These are phyloP conservation scores for Drosophila carrolli DNA, from an alignment of 1,140 invertebrate species.

Conservation along the genomic window DNA sequence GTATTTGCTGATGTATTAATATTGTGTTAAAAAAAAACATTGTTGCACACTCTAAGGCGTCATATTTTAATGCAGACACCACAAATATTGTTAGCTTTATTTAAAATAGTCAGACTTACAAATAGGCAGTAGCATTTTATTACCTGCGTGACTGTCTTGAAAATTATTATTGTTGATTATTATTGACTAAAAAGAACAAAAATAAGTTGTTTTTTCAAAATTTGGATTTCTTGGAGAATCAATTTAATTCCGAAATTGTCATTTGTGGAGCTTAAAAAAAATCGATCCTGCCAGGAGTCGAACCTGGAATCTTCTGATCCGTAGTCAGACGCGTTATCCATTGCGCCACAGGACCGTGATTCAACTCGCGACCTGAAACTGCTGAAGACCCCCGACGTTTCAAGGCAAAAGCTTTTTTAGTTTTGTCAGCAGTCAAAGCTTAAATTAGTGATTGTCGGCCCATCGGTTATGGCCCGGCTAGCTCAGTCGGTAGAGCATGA, in stretches of 20 bases:
- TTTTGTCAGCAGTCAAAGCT: background rate
- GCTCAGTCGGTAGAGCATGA: conserved; percentile 96
- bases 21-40: conserved; percentile 1
- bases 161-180: too few relatives aligned
- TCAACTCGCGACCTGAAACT: background rate
- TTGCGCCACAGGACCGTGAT: conserved; percentile 88
- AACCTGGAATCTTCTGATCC: conserved; percentile 91
- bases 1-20: too few relatives aligned
- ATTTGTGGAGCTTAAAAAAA: background rate
- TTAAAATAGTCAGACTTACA: too few relatives aligned
- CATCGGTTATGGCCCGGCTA: conserved; percentile 87
- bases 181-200: too few relatives aligned
- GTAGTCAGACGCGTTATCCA: conserved; percentile 90
- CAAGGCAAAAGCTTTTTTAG: background rate
- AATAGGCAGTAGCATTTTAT: too few relatives aligned
- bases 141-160: too few relatives aligned
- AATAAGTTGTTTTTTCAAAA: too few relatives aligned
- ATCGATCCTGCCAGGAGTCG: conserved; percentile 86
- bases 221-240: too few relatives aligned
- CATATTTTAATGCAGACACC: too few relatives aligned
- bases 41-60: too few relatives aligned
- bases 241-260: too few relatives aligned
- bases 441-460: background rate
- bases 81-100: too few relatives aligned
- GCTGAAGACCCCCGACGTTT: background rate